Conservation (phyloP, 2,888 invertebrate species). For the Drosophila eohydei region DNA sequence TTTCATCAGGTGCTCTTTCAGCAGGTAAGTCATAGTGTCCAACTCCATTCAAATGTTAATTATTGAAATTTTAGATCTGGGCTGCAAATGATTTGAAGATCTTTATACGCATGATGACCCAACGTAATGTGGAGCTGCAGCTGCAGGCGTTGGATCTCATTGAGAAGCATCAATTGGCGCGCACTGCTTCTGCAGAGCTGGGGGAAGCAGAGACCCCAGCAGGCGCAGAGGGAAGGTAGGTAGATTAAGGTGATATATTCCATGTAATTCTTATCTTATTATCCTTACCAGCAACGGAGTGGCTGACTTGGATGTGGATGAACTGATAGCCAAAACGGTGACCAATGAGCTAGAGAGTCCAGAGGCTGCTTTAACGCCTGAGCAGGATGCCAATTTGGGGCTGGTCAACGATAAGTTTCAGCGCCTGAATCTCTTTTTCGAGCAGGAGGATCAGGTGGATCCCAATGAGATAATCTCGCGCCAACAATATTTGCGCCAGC, state of each 20-base stretch:
- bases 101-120: slow-evolving; percentile 96
- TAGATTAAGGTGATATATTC: background rate
- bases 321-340: slow-evolving; percentile 79
- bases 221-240: slow-evolving; percentile 57
- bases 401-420: slow-evolving; percentile 81
- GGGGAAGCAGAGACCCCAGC: slow-evolving; percentile 52
- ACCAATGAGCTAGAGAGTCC: slow-evolving; percentile 78
- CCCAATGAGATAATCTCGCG: slow-evolving; percentile 90
- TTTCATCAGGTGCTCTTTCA: slow-evolving; percentile 88
- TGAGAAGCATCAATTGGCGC: slow-evolving; percentile 90
- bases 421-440: slow-evolving; percentile 84
- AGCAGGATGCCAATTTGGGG: slow-evolving; percentile 67
- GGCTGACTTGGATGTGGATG: slow-evolving; percentile 69
- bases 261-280: background rate
- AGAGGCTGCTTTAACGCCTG: slow-evolving; percentile 80
- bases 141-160: slow-evolving; percentile 94
- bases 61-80: slow-evolving; percentile 88
- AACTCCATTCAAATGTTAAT: background rate
- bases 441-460: slow-evolving; percentile 84
- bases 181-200: slow-evolving; percentile 45
- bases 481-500: slow-evolving; percentile 93
- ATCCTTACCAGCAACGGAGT: slow-evolving; percentile 55
- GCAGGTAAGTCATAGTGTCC: slow-evolving; percentile 78
- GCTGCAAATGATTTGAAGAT: slow-evolving; percentile 96
- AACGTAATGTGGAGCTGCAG: slow-evolving; percentile 95